phyloP scores from a whole-genome alignment of 2,888 invertebrate species.

The Schizaphis graminum region DNA sequence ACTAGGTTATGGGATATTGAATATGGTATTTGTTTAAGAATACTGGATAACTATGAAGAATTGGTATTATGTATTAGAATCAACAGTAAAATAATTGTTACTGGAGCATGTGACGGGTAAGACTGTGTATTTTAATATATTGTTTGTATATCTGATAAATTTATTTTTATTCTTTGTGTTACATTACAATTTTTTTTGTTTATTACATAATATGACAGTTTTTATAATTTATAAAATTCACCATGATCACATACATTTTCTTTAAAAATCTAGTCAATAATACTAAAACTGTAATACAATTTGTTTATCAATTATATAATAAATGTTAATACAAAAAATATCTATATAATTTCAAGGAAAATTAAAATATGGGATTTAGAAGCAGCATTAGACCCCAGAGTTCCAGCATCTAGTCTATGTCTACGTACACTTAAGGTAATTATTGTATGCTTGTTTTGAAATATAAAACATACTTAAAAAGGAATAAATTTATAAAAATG shows the following conservation, averaged over 20 bases:
- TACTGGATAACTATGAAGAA: conserved; percentile 98
- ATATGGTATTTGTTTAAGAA: conserved; percentile 84
- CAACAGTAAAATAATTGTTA: conserved; percentile 98
- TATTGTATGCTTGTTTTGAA: conserved; percentile 51
- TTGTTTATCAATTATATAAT: neutral
- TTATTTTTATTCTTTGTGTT: neutral
- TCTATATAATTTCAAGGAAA: conserved; percentile 76
- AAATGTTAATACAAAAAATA: no score
- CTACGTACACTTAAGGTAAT: conserved; percentile 94
- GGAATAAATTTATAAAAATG: neutral
- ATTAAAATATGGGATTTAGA: conserved; percentile 99
- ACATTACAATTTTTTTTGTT: neutral
- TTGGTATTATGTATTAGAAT: conserved; percentile 98
- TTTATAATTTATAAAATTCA: neutral
- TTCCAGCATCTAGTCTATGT: conserved; percentile 93
- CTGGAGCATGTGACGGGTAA: conserved; percentile 98
- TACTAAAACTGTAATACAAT: neutral
- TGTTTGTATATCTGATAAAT: neutral
- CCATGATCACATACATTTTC: neutral
- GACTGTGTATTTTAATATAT: conserved; percentile 68
- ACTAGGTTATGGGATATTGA: conserved; percentile 83
- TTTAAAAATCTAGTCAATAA: neutral
- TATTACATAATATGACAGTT: neutral
- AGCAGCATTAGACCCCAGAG: conserved; percentile 95
- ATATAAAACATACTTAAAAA: neutral